These are phyloP conservation scores for Drosophila tristis DNA, from an alignment of 1,140 invertebrate species.

Conservation along the genomic window DNA sequence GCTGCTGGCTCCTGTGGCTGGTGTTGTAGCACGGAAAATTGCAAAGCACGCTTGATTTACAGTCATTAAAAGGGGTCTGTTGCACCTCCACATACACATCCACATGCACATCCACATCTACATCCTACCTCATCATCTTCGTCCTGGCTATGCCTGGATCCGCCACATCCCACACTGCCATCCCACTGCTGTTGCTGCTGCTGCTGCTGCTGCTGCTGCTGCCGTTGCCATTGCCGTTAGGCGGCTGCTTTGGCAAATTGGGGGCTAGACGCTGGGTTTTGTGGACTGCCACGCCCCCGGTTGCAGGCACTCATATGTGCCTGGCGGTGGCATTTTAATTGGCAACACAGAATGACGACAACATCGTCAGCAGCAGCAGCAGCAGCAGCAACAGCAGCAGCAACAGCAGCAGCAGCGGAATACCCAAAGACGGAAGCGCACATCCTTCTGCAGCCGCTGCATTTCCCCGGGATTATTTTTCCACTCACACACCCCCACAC, in stretches of 20 bases:
- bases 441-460: constrained; percentile 72
- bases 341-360: constrained; percentile 61
- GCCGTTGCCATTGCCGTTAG: neutral
- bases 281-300: constrained; percentile 31
- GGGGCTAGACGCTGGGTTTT: constrained; percentile 35
- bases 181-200: too few species aligned
- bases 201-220: too few species aligned
- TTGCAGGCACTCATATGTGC: constrained; percentile 52
- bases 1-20: constrained; percentile 3
- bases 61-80: constrained; percentile 67
- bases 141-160: neutral
- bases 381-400: too few species aligned
- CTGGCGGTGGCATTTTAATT: constrained; percentile 81
- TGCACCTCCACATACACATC: neutral
- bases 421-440: constrained; percentile 69
- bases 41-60: constrained; percentile 80
- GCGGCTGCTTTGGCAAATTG: constrained; percentile 38
- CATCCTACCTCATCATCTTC: constrained; percentile 6
- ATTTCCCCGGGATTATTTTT: constrained; percentile 36
- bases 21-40: constrained; percentile 59
- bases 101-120: neutral
- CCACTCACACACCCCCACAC: neutral
- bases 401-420: neutral
- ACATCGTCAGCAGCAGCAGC: neutral
- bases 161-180: too few species aligned